Evolutionary conservation across 2,797 vertebrate species (phyloP).

Genomic region (Ceyx erithaca): DNA sequence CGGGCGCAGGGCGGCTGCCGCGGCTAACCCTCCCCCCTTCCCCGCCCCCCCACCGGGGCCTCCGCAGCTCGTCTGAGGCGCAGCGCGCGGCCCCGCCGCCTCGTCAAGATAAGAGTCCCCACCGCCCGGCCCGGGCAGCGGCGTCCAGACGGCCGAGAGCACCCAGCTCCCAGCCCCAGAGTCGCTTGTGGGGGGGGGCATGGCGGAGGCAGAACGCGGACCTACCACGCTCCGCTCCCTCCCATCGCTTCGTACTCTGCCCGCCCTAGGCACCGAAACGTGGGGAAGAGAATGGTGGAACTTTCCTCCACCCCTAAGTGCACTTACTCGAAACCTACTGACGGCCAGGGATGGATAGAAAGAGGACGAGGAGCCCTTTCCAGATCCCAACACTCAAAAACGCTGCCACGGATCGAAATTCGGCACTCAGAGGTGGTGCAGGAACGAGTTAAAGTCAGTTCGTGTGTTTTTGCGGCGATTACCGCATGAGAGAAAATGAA

Average conservation of each 20-base stretch:
- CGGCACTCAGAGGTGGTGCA: neutral
- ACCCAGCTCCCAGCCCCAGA: neutral
- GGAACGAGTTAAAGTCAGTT: neutral
- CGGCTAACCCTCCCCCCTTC: too few relatives aligned
- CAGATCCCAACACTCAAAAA: neutral
- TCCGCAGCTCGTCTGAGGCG: slow-evolving; percentile 70
- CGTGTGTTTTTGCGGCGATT: neutral
- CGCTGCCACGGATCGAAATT: neutral
- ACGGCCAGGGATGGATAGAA: neutral
- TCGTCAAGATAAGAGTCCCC: slow-evolving; percentile 80
- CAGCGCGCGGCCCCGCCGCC: slow-evolving; percentile 37
- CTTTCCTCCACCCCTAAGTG: neutral
- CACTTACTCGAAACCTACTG: neutral
- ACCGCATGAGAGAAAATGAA: neutral
- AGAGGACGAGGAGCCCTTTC: neutral
- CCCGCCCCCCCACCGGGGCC: slow-evolving; percentile 80
- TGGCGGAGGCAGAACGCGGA: too few relatives aligned
- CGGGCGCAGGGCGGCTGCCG: slow-evolving; percentile 76
- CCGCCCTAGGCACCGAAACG: neutral
- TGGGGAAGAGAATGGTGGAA: neutral
- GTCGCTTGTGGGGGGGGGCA: too few relatives aligned
- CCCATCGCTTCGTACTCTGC: neutral
- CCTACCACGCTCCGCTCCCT: too few relatives aligned
- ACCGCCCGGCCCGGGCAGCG: neutral
- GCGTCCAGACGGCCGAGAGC: neutral